These are phyloP conservation scores for Thumatha senex DNA, from an alignment of 2,888 invertebrate genomes.

Conservation along the genomic window DNA sequence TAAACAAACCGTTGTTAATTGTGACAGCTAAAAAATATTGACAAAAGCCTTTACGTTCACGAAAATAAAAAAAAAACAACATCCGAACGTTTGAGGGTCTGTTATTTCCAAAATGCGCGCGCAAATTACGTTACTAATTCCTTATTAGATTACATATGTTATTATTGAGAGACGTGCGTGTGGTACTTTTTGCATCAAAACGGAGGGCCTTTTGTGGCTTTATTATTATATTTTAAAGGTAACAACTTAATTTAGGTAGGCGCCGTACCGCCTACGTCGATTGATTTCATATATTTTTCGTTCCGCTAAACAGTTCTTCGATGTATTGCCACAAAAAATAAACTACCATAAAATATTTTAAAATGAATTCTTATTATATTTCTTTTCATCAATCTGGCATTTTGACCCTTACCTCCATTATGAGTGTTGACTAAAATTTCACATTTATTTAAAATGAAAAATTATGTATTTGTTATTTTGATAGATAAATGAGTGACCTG, in stretches of 20 bases:
- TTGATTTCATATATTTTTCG: slow-evolving; percentile 79
- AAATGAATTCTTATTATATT: slow-evolving; percentile 7
- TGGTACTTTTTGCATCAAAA: slow-evolving; percentile 72
- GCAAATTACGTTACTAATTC: slow-evolving; percentile 66
- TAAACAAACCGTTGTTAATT: slow-evolving; percentile 34
- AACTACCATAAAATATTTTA: slow-evolving; percentile 20
- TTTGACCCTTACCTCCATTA: background rate
- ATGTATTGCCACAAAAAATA: slow-evolving; percentile 64
- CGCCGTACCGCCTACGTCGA: slow-evolving; percentile 74
- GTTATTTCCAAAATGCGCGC: slow-evolving; percentile 55
- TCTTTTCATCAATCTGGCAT: background rate
- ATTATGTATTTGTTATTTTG: no score
- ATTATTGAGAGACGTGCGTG: slow-evolving; percentile 69
- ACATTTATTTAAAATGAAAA: no score
- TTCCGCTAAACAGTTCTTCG: slow-evolving; percentile 59
- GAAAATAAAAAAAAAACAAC: slow-evolving; percentile 48
- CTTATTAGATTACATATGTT: slow-evolving; percentile 69
- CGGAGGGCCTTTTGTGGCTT: slow-evolving; percentile 63
- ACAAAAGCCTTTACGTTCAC: slow-evolving; percentile 25
- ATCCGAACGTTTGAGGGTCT: slow-evolving; percentile 49
- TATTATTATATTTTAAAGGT: slow-evolving; percentile 72
- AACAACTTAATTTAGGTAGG: slow-evolving; percentile 80
- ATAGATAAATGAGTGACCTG: no score
- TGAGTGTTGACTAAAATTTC: no score
- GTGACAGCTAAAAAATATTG: slow-evolving; percentile 11